Evolutionary conservation across 2,888 invertebrate species (phyloP).

Genomic region (Macrosoma leucophasiata): DNA sequence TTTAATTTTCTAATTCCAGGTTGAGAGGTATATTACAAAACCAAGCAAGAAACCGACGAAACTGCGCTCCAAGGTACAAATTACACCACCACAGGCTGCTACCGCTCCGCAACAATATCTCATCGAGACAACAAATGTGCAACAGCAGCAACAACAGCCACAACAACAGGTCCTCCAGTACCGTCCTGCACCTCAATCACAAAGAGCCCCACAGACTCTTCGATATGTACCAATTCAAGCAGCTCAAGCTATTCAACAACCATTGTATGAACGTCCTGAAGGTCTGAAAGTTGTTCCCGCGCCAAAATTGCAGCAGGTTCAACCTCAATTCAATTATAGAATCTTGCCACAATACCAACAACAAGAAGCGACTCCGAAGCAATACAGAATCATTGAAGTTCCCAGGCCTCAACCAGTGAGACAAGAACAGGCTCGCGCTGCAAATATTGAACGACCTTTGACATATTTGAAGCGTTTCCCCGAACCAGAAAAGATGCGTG

Average conservation of each 20-base stretch:
- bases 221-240: conserved; percentile 47
- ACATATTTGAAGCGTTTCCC: conserved; percentile 61
- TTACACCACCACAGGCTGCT: conserved; percentile 41
- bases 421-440: conserved; percentile 48
- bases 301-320: conserved; percentile 52
- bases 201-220: conserved; percentile 46
- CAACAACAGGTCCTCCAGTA: conserved; percentile 41
- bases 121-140: conserved; percentile 68
- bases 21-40: conserved; percentile 60
- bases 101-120: conserved; percentile 66
- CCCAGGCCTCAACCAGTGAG: conserved; percentile 43
- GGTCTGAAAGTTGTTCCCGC: conserved; percentile 65
- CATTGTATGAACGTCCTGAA: conserved; percentile 57
- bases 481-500: conserved; percentile 54
- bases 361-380: conserved; percentile 57
- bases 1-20: conserved; percentile 44
- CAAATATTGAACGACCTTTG: conserved; percentile 54
- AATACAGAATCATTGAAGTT: conserved; percentile 55
- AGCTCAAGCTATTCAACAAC: conserved; percentile 39
- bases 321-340: conserved; percentile 45
- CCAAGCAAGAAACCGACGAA: conserved; percentile 61
- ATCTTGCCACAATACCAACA: conserved; percentile 54
- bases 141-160: conserved; percentile 41
- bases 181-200: conserved; percentile 41
- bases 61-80: conserved; percentile 50